Conservation (phyloP, 23 tunicate genomes). For the Styela clava region DNA sequence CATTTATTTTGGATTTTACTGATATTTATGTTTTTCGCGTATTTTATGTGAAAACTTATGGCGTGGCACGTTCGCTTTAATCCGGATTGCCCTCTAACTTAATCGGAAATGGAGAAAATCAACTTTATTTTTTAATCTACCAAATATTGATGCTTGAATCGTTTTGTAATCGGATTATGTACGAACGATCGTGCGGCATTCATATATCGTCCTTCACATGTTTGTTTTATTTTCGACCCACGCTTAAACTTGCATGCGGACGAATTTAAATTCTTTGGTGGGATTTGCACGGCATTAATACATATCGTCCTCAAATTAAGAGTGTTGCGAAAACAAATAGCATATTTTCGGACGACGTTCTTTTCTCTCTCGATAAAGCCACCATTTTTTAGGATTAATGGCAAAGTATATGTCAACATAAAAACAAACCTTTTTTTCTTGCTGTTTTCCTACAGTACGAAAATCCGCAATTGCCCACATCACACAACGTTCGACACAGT, state of each 20-base stretch:
- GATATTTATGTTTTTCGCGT: not conserved
- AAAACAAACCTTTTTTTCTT: not conserved
- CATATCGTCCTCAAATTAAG: not conserved
- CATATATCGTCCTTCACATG: not conserved
- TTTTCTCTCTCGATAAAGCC: not conserved
- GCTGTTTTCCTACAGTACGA: constrained; percentile 50
- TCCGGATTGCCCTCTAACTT: not conserved
- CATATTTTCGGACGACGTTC: not conserved
- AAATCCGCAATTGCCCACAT: constrained; percentile 62
- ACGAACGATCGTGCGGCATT: not conserved
- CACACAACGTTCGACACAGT: constrained; percentile 80
- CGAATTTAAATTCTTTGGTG: not conserved
- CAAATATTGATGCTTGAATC: not conserved
- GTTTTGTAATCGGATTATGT: not conserved
- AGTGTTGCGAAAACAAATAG: not conserved
- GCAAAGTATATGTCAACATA: not conserved
- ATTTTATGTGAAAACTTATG: not conserved
- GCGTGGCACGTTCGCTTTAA: not conserved
- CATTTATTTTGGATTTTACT: not conserved
- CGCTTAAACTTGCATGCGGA: too few relatives aligned
- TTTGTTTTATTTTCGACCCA: not conserved
- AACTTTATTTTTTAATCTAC: not conserved
- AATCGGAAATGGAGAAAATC: not conserved
- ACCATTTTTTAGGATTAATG: not conserved
- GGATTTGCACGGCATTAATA: not conserved